Conservation (phyloP, 2,888 invertebrate genomes). For the Dascillus cervinus region DNA sequence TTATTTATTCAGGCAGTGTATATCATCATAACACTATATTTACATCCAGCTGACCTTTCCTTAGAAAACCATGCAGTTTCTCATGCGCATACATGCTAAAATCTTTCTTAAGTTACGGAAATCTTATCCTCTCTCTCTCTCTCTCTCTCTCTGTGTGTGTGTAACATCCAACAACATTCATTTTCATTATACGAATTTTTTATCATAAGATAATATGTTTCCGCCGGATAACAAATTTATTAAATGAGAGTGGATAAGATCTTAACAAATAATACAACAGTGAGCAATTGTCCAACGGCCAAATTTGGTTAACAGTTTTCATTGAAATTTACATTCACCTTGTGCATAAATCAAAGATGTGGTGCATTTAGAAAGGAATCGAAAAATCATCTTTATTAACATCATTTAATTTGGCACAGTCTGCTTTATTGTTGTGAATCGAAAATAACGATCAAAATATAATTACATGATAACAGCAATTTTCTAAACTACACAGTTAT, state of each 20-base stretch:
- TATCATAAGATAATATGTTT: constrained; percentile 9
- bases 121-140: constrained; percentile 16
- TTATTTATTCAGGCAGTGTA: constrained; percentile 45
- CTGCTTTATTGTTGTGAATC: no score
- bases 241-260: constrained; percentile 16
- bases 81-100: constrained; percentile 25
- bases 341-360: no score
- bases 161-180: constrained; percentile 9
- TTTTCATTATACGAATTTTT: constrained; percentile 6
- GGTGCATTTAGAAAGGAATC: no score
- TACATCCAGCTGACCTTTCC: constrained; percentile 38
- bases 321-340: neutral
- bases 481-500: constrained; percentile 38
- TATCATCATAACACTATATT: constrained; percentile 44
- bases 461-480: constrained; percentile 36
- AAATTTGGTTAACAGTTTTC: constrained; percentile 18
- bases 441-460: no score
- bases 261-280: constrained; percentile 35
- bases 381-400: no score
- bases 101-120: constrained; percentile 13
- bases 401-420: no score
- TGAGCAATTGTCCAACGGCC: constrained; percentile 33
- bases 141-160: no score
- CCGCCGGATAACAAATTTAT: no score
- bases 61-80: constrained; percentile 32